Evolutionary conservation across 2,113 vertebrate species (phyloP).

Genomic region (Lycocorax pyrrhopterus): DNA sequence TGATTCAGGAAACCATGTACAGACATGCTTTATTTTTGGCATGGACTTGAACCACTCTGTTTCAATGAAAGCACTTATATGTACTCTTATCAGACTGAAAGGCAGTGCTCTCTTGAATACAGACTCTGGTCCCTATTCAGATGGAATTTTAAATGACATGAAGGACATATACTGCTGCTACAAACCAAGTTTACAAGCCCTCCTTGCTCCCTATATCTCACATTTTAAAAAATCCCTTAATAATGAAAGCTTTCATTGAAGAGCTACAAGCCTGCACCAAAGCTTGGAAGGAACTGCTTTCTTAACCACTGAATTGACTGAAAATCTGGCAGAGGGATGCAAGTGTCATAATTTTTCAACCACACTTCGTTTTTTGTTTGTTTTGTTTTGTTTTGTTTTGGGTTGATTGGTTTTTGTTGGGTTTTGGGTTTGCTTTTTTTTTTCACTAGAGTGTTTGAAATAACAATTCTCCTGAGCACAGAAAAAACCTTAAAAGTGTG

Average conservation of each 20-base stretch:
- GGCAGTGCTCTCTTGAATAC: neutral
- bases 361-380: neutral
- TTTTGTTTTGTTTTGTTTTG: neutral
- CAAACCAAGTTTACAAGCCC: neutral
- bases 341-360: neutral
- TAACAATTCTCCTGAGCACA: neutral
- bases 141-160: neutral
- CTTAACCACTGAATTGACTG: neutral
- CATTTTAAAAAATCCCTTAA: neutral
- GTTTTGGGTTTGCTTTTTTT: too few relatives aligned
- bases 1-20: neutral
- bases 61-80: neutral
- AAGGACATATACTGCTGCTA: neutral
- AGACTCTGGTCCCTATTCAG: neutral
- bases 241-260: conserved; percentile 20
- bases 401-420: neutral
- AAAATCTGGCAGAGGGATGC: neutral
- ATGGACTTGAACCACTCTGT: neutral
- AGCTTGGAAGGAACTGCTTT: neutral
- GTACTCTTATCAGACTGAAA: neutral
- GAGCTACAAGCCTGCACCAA: neutral
- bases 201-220: rapidly evolving
- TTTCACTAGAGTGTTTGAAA: neutral
- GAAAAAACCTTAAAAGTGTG: neutral
- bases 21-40: neutral